Percentiles rank a stretch among this genome's conserved stretches.
These are phyloP conservation scores for Drosophila grimshawi DNA, from an alignment of 1,140 invertebrate species.

Conservation along the genomic window DNA sequence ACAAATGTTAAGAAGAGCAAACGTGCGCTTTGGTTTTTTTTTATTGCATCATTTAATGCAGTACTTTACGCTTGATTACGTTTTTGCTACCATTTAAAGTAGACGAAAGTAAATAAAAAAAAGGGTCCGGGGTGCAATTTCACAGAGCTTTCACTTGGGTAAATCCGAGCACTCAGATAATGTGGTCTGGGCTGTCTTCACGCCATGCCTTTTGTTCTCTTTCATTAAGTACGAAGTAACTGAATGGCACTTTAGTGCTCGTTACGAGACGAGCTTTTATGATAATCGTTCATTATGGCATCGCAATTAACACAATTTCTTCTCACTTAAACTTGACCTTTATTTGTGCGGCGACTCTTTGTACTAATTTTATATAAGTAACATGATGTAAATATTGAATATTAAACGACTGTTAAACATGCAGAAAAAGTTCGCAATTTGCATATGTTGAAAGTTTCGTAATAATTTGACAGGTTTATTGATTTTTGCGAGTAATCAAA, in stretches of 20 bases:
- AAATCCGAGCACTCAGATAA: constrained; percentile 3
- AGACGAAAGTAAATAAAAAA: not conserved
- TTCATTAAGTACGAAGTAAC: constrained; percentile 45
- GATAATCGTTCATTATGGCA: constrained; percentile 57
- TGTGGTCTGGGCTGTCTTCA: not conserved
- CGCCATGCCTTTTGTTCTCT: constrained; percentile 33
- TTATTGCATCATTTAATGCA: constrained; percentile 71
- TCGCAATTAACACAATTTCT: constrained; percentile 52
- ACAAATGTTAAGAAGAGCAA: not conserved
- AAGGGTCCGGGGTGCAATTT: constrained; percentile 35
- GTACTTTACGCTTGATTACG: constrained; percentile 31
- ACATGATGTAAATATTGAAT: not conserved
- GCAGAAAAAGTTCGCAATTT: not conserved
- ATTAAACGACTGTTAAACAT: constrained; percentile 4
- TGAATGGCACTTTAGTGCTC: constrained; percentile 39
- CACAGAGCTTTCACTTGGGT: constrained; percentile 30
- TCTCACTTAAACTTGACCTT: constrained; percentile 65
- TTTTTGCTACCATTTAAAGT: constrained; percentile 9
- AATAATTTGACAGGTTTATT: constrained; percentile 22
- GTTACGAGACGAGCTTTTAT: constrained; percentile 39
- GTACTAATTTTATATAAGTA: constrained; percentile 26
- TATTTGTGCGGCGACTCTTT: constrained; percentile 27
- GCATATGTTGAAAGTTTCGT: not conserved
- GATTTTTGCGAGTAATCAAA: constrained; percentile 35
- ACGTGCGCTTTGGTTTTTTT: constrained; percentile 44